Percentiles rank a stretch among this genome's conserved stretches.
Conservation (phyloP, 2,113 vertebrate species). For the Atractosteus spatula region DNA sequence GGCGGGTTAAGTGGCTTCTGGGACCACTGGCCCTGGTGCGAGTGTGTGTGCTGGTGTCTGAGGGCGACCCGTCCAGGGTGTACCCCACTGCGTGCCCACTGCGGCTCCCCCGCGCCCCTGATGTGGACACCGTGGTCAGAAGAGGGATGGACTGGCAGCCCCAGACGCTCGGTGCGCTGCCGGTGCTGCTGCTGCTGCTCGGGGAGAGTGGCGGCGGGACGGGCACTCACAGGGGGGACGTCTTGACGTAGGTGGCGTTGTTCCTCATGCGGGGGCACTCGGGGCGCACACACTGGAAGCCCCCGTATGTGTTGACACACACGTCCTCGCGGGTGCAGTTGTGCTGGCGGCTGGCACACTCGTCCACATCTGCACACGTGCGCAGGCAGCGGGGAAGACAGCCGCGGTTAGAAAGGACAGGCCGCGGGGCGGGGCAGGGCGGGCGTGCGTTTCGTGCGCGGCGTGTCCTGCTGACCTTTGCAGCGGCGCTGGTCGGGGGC, state of each 20-base stretch:
- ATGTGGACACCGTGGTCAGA: too few relatives aligned
- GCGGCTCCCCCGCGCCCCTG: too few relatives aligned
- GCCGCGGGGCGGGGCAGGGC: too few relatives aligned
- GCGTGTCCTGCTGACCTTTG: slow-evolving; percentile 58
- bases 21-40: too few relatives aligned
- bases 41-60: too few relatives aligned
- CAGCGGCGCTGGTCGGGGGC: slow-evolving; percentile 67
- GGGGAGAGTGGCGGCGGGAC: slow-evolving; percentile 26
- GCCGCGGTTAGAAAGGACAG: background rate
- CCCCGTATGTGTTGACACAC: slow-evolving; percentile 80
- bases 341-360: slow-evolving; percentile 70
- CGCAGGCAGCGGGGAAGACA: background rate
- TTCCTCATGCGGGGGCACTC: slow-evolving; percentile 66
- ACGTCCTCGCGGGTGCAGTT: slow-evolving; percentile 74
- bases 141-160: background rate
- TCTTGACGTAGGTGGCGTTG: slow-evolving; percentile 79
- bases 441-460: too few relatives aligned
- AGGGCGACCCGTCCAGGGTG: too few relatives aligned
- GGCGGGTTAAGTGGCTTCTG: too few relatives aligned
- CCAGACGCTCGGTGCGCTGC: too few relatives aligned
- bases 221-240: slow-evolving; percentile 72
- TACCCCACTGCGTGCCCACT: too few relatives aligned
- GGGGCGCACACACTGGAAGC: slow-evolving; percentile 72
- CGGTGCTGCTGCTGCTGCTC: too few relatives aligned
- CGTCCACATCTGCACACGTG: slow-evolving; percentile 69